Evolutionary conservation across 2,888 invertebrate species (phyloP).

Genomic region (Lasioglossum vierecki): DNA sequence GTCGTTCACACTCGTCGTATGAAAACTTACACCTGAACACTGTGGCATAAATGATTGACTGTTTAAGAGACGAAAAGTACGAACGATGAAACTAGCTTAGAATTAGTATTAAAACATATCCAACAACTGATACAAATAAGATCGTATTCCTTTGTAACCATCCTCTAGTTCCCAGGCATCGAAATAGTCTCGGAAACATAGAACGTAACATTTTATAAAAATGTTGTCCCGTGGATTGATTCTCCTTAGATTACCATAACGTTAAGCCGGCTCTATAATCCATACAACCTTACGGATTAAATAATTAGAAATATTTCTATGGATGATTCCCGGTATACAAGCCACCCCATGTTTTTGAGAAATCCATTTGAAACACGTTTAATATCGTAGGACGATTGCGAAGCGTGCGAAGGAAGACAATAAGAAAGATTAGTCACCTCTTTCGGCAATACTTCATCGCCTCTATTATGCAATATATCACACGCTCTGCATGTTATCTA

Average conservation of each 20-base stretch:
- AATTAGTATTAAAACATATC: constrained; percentile 45
- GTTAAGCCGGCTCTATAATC: constrained; percentile 29
- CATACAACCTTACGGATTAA: constrained; percentile 44
- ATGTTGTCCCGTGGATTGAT: constrained; percentile 26
- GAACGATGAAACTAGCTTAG: constrained; percentile 34
- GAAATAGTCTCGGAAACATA: constrained; percentile 29
- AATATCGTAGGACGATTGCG: constrained; percentile 30
- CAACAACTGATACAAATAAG: constrained; percentile 34
- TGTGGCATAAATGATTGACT: constrained; percentile 51
- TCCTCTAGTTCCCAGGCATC: constrained; percentile 20
- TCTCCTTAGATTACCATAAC: constrained; percentile 19
- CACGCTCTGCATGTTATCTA: constrained; percentile 85
- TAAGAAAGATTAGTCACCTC: constrained; percentile 75
- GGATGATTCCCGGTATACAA: constrained; percentile 46
- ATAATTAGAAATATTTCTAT: constrained; percentile 52
- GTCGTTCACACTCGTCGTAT: constrained; percentile 34
- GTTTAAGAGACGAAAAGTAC: constrained; percentile 35
- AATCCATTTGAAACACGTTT: constrained; percentile 50
- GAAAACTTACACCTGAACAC: constrained; percentile 59
- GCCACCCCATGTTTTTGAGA: constrained; percentile 34
- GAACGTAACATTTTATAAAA: constrained; percentile 46
- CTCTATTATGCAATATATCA: constrained; percentile 82
- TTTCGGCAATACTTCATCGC: constrained; percentile 78
- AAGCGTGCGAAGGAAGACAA: constrained; percentile 65
- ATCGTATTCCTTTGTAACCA: constrained; percentile 29